Conservation (phyloP, 2,797 vertebrate species). For the Lithobates sylvaticus region DNA sequence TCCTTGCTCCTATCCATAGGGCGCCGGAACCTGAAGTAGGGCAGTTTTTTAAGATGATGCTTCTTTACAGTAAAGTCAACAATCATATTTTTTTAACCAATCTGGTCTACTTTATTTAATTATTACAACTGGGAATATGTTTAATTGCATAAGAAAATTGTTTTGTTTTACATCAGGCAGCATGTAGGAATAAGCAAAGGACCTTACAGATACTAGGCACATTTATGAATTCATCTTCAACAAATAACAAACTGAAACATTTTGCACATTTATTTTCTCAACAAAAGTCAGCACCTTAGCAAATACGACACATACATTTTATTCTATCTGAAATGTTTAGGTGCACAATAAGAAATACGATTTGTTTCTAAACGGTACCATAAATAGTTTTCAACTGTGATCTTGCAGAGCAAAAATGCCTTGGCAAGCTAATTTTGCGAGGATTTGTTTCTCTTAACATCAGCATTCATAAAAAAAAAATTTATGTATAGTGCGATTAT, state of each 20-base stretch:
- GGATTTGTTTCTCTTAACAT: neutral
- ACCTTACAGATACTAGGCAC: neutral
- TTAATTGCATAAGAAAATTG: neutral
- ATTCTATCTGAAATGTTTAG: constrained; percentile 16
- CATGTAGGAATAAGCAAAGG: neutral
- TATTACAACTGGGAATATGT: neutral
- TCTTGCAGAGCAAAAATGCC: neutral
- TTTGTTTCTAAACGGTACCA: neutral
- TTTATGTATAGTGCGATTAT: constrained; percentile 13
- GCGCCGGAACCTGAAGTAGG: too few relatives aligned
- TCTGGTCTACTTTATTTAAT: neutral
- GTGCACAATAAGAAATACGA: neutral
- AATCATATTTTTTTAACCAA: neutral
- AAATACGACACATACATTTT: constrained; percentile 4
- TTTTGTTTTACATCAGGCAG: constrained; percentile 6
- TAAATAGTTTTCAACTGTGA: constrained; percentile 1
- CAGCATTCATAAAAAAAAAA: constrained; percentile 19
- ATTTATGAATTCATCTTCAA: neutral
- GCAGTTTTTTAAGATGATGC: neutral
- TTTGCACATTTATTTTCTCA: constrained; percentile 2
- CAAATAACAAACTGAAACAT: constrained; percentile 13
- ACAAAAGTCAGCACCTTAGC: neutral
- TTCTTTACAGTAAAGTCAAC: neutral
- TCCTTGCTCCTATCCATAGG: too few relatives aligned
- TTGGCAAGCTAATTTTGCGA: constrained; percentile 5